Percentiles rank a stretch among this genome's conserved stretches.
Evolutionary conservation across 2,888 invertebrate genomes (phyloP).

Genomic region (Microctonus brassicae): DNA sequence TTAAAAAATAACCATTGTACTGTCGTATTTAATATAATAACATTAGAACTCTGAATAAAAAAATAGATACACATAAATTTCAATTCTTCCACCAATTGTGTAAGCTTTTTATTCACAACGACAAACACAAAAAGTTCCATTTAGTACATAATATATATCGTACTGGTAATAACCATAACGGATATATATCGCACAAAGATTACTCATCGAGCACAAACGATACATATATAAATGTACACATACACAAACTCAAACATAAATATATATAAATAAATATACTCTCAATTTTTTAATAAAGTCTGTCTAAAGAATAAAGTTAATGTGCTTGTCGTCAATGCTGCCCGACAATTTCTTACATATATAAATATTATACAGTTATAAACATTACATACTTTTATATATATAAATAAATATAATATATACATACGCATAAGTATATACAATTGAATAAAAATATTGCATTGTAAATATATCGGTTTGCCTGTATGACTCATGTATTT

Average conservation of each 20-base stretch:
- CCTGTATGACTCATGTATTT: background rate
- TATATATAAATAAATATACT: no score
- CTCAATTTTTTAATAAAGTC: no score
- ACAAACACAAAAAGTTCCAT: background rate
- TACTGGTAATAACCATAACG: background rate
- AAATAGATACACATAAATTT: no score
- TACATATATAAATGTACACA: background rate
- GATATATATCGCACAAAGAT: background rate
- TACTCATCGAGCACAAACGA: background rate
- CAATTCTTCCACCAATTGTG: background rate
- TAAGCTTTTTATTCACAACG: background rate
- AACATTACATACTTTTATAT: background rate
- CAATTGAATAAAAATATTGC: background rate
- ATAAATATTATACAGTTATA: no score
- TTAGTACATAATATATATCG: background rate
- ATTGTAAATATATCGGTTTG: background rate
- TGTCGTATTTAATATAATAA: no score
- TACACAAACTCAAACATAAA: no score
- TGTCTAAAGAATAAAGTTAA: background rate
- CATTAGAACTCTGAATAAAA: no score
- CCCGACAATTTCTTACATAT: background rate
- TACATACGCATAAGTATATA: background rate
- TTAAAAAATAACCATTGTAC: no score
- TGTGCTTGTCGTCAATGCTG: background rate
- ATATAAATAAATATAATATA: background rate